phyloP scores from a whole-genome alignment of 2,113 vertebrate species.

The Mystacornis crossleyi region DNA sequence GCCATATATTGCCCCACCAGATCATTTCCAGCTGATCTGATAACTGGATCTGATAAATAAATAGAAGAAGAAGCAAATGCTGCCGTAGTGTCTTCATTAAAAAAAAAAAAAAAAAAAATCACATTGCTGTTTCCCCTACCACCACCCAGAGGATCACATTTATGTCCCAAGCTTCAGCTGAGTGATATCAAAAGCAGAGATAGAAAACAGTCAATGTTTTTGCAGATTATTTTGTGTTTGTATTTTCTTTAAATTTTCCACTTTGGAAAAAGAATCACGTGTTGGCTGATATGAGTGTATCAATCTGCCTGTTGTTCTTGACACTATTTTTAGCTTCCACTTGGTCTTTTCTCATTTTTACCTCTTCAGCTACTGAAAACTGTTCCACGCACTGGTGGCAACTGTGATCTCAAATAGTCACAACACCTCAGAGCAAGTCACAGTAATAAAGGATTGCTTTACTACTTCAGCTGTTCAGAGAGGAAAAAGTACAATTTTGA shows the following conservation, averaged over 20 bases:
- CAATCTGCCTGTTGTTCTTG: neutral
- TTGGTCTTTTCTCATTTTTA: neutral
- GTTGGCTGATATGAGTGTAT: neutral
- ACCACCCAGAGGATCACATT: neutral
- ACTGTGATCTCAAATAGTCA: neutral
- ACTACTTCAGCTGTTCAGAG: neutral
- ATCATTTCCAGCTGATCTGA: neutral
- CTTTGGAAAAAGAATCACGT: rapidly evolving
- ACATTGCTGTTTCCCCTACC: neutral
- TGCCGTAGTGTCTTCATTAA: neutral
- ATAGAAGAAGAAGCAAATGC: neutral
- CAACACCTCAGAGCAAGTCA: neutral
- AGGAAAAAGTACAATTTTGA: neutral
- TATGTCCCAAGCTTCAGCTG: neutral
- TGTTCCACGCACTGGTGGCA: neutral
- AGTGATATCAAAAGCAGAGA: neutral
- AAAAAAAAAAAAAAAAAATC: neutral
- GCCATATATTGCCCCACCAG: neutral
- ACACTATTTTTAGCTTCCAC: neutral
- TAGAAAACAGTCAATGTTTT: neutral
- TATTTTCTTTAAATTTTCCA: neutral
- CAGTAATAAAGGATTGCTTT: neutral
- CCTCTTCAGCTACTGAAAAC: neutral
- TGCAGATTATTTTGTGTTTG: neutral
- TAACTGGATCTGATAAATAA: neutral